Evolutionary conservation across 2,888 invertebrate genomes (phyloP).

Genomic region (Agrochola circellaris): DNA sequence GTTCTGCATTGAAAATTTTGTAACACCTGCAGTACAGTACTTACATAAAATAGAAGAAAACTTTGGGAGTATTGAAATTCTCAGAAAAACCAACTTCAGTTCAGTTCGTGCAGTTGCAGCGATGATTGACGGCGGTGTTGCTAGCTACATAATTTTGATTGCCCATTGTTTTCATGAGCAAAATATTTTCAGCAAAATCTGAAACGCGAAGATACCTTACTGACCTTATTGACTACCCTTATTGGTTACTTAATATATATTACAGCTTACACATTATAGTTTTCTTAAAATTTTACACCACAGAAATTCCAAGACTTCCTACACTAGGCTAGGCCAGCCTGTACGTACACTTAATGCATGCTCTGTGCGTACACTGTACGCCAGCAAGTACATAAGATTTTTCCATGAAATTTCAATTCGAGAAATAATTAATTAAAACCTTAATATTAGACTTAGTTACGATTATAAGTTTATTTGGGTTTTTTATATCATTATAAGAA

Average conservation of each 20-base stretch:
- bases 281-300: neutral
- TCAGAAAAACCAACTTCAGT: slow-evolving; percentile 86
- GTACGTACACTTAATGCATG: no score
- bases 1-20: slow-evolving; percentile 74
- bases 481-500: neutral
- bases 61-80: slow-evolving; percentile 80
- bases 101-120: slow-evolving; percentile 49
- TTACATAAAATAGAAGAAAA: slow-evolving; percentile 86
- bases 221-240: neutral
- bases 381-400: neutral
- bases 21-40: slow-evolving; percentile 79
- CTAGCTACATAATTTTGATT: slow-evolving; percentile 27
- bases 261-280: neutral
- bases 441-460: neutral
- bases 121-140: slow-evolving; percentile 46
- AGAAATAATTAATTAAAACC: neutral
- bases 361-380: no score
- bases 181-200: neutral
- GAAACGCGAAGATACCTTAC: neutral
- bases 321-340: neutral
- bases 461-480: neutral
- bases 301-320: neutral
- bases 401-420: neutral
- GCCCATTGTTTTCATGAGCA: neutral
- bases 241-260: no score